Evolutionary conservation across 1,140 invertebrate genomes (phyloP).

Genomic region (Drosophila triauraria): DNA sequence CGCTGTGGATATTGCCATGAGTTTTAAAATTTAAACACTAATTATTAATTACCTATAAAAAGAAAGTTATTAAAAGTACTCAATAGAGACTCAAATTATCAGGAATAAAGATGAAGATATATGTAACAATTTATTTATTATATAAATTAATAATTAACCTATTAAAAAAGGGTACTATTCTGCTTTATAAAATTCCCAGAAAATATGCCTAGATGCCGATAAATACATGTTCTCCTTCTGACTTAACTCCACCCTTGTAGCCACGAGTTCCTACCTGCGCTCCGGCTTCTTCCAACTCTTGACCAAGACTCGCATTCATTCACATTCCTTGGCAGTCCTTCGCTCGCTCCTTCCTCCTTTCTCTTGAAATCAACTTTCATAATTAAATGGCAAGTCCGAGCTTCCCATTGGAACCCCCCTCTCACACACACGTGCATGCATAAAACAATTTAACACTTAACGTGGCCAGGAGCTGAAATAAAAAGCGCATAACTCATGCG

Average conservation of each 20-base stretch:
- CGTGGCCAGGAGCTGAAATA: slow-evolving; percentile 62
- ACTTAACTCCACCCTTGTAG: too few species aligned
- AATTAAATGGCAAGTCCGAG: slow-evolving; percentile 62
- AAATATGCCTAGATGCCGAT: neutral
- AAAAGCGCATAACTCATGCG: slow-evolving; percentile 62
- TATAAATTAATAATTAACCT: too few species aligned
- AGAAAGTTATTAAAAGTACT: too few species aligned
- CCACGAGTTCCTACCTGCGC: neutral
- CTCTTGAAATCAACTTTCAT: slow-evolving; percentile 51
- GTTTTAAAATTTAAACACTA: neutral
- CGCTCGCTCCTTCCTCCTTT: neutral
- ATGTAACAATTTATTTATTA: too few species aligned
- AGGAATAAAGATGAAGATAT: too few species aligned
- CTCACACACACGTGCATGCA: slow-evolving; percentile 54
- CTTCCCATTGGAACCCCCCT: slow-evolving; percentile 4
- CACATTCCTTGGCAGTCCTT: slow-evolving; percentile 9
- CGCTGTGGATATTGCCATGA: too few species aligned
- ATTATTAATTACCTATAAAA: too few species aligned
- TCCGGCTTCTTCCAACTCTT: neutral
- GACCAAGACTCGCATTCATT: slow-evolving; percentile 8
- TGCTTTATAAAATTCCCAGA: too few species aligned
- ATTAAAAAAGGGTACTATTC: too few species aligned
- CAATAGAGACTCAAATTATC: too few species aligned
- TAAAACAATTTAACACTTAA: slow-evolving; percentile 81
- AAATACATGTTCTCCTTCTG: neutral